Evolutionary conservation across 2,113 vertebrate species (phyloP).

Genomic region (Pangasianodon gigas): DNA sequence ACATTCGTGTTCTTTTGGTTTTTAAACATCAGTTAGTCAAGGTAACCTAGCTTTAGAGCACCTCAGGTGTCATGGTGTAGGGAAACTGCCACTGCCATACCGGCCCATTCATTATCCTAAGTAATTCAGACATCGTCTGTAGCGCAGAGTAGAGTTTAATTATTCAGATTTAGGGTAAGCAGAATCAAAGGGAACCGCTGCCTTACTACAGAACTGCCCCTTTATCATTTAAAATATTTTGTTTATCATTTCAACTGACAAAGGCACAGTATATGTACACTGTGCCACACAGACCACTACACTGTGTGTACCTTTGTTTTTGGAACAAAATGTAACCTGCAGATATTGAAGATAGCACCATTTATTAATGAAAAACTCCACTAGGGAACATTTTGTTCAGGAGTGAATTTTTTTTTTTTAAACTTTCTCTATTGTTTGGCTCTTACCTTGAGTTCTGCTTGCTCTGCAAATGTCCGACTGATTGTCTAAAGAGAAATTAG

Average conservation of each 20-base stretch:
- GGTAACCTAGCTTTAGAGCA: background rate
- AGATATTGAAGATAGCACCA: slow-evolving; percentile 10
- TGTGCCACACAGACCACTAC: background rate
- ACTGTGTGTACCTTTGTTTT: background rate
- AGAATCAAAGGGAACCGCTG: background rate
- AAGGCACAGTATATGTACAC: background rate
- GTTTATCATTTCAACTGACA: background rate
- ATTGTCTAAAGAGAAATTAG: slow-evolving; percentile 67
- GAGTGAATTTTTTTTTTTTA: slow-evolving; percentile 21
- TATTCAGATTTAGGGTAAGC: background rate
- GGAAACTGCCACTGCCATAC: background rate
- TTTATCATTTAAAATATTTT: background rate
- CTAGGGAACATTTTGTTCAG: slow-evolving; percentile 2
- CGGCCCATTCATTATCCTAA: background rate
- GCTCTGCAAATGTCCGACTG: slow-evolving; percentile 69
- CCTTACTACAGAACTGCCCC: background rate
- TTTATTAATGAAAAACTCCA: slow-evolving; percentile 30
- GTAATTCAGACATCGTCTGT: background rate
- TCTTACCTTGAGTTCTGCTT: slow-evolving; percentile 65
- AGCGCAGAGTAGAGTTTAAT: background rate
- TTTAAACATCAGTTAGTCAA: background rate
- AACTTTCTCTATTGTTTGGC: slow-evolving; percentile 44
- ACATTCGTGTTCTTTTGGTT: background rate
- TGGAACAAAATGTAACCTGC: slow-evolving; percentile 14
- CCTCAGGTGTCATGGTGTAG: background rate